Base-by-base conservation (phyloP, 2,888 invertebrate genomes). In the Pecten maximus region DNA sequence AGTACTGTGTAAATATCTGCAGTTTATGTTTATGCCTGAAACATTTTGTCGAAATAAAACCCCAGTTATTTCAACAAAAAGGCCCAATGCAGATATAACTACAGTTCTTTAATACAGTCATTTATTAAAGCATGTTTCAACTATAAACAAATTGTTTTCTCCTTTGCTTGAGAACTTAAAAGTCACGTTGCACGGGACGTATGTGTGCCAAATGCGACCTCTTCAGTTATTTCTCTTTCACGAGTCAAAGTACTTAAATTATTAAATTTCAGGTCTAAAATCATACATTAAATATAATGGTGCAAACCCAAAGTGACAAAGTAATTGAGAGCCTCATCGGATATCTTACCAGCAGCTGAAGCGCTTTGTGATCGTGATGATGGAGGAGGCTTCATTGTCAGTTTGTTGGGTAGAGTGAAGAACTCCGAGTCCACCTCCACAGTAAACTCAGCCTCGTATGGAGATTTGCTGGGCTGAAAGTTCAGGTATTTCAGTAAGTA, bases 361-460 rank as follows among this genome's bases (percentile, higher is more conserved):
- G 94, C 93, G 92, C 94, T 93, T n/a, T 92, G 93, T 23, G 92
- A 93, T 86, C 93, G 92, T 40, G 93, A 90, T 19, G 90, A 91
- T n/a, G 91, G 88, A 15, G 92, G 91, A 19, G 94, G 93, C 28
- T 92, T 91, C 89, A 96, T 93, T 44, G 93, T 89, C 10, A 96
- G 48, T 86, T 94, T 95, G n/a, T 94, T 94, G 23, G 96, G 96
- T 12, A 95, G 91, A 28, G 94, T 94, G 94, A 95, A 96, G 89
- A 92, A 94, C 40, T 94, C 94, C 0, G 96, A 96, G 92, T 96
- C 95, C 6, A 93, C 91, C 88, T 96, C 95, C 44, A 96, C 95
- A 39, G 91, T 94, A 92, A 95, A 96, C 40, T 92, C 92, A 12
- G 90, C 93, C 8, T 94, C 94, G n/a, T 88, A 48, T 10, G 94